Conservation (phyloP, 30 jellyfish, hydroid and myxozoan genomes). For the Cassiopea andromeda region DNA sequence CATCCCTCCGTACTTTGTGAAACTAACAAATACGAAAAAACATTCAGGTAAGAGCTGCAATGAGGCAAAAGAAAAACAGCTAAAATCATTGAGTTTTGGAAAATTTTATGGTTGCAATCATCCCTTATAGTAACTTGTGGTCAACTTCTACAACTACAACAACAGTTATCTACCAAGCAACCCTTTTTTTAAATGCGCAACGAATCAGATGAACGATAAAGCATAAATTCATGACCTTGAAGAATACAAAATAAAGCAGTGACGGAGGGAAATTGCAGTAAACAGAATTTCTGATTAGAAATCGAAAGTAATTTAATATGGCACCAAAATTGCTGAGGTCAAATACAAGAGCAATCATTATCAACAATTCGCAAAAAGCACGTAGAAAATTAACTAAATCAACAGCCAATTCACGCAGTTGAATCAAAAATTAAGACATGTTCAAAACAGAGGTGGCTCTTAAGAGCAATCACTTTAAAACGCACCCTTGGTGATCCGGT, state of each 20-base stretch:
- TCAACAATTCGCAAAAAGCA: neutral
- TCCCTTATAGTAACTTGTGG: too few relatives aligned
- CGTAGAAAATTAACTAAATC: too few relatives aligned
- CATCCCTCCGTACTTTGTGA: constrained; percentile 62
- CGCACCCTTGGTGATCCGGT: constrained; percentile 80
- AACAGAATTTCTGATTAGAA: neutral
- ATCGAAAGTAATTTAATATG: neutral
- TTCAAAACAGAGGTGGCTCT: neutral
- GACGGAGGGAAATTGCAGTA: neutral
- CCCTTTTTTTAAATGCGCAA: too few relatives aligned
- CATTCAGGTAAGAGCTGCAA: neutral
- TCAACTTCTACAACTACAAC: too few relatives aligned
- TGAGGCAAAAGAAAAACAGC: neutral
- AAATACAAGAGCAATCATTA: neutral
- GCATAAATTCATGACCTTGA: neutral
- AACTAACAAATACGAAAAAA: constrained; percentile 25
- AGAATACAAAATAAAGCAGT: neutral
- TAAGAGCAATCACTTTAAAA: neutral
- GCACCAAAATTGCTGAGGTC: neutral
- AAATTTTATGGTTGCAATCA: too few relatives aligned
- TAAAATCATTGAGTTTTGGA: too few relatives aligned
- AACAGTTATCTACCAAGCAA: too few relatives aligned
- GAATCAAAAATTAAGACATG: neutral
- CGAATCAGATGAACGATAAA: too few relatives aligned
- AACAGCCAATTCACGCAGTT: neutral